Evolutionary conservation across 2,797 vertebrate genomes (phyloP).

Genomic region (Pipistrellus pipistrellus): DNA sequence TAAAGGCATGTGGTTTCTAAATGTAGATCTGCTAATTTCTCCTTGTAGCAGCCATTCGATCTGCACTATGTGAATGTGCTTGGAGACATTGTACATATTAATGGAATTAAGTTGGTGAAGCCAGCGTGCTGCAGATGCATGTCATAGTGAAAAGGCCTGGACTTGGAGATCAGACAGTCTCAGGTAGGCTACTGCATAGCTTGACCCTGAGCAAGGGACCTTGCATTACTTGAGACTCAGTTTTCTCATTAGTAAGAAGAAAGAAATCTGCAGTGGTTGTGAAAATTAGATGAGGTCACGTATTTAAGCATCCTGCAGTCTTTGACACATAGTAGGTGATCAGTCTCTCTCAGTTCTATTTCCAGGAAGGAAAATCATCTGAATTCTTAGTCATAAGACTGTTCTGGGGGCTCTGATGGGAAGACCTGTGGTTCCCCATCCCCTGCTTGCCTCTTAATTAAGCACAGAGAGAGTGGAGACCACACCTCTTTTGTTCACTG

Average conservation of each 20-base stretch:
- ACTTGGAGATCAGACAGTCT: background rate
- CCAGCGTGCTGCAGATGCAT: background rate
- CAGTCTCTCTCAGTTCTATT: background rate
- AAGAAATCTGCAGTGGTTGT: background rate
- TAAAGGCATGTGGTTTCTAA: slow-evolving; percentile 70
- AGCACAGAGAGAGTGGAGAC: background rate
- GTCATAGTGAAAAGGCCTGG: background rate
- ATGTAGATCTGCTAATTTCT: slow-evolving; percentile 55
- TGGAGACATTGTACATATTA: slow-evolving; percentile 43
- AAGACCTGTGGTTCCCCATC: background rate
- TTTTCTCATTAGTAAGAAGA: slow-evolving; percentile 8
- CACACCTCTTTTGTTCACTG: background rate
- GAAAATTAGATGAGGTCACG: background rate
- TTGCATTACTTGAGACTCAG: background rate
- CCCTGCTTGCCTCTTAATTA: background rate
- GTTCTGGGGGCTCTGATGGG: background rate
- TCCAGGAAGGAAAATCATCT: background rate
- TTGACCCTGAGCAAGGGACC: background rate
- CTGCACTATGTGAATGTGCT: slow-evolving; percentile 43
- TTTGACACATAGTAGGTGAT: background rate
- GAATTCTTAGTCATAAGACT: background rate
- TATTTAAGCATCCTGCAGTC: background rate
- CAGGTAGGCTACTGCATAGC: background rate
- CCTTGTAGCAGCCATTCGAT: slow-evolving; percentile 50
- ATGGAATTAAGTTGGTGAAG: slow-evolving; percentile 61